A percentile compares a stretch with the other conserved stretches of the same genome.
Conservation (phyloP, 2,113 vertebrate species). For the Nestor notabilis region DNA sequence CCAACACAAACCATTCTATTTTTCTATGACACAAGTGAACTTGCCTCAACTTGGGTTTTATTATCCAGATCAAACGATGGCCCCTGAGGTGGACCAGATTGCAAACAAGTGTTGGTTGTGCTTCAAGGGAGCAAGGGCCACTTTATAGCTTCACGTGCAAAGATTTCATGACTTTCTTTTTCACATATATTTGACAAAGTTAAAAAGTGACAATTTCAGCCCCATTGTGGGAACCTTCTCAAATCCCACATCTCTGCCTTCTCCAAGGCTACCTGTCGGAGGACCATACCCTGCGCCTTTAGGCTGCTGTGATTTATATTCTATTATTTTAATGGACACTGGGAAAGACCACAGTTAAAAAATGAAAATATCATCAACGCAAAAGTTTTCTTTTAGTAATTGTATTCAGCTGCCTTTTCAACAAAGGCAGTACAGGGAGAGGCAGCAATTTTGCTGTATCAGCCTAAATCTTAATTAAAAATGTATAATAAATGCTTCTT, state of each 20-base stretch:
- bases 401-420: slow-evolving; percentile 22
- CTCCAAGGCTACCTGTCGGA: slow-evolving; percentile 8
- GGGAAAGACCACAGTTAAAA: neutral
- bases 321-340: neutral
- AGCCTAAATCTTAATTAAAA: slow-evolving; percentile 41
- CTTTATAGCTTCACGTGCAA: slow-evolving; percentile 48
- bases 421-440: slow-evolving; percentile 10
- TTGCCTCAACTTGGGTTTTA: slow-evolving; percentile 8
- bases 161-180: neutral
- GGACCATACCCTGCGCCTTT: neutral
- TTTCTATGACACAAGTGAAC: neutral
- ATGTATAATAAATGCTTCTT: neutral
- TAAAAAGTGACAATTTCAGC: neutral
- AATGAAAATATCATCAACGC: neutral
- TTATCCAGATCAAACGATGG: neutral
- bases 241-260: neutral
- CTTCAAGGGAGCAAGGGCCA: neutral
- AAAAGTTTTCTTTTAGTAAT: neutral
- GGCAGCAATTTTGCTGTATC: slow-evolving; percentile 20
- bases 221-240: slow-evolving; percentile 5
- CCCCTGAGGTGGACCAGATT: slow-evolving; percentile 30
- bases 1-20: neutral
- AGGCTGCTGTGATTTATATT: neutral
- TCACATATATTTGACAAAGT: neutral
- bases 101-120: neutral